Base-by-base conservation (phyloP, 2,113 vertebrate species). In the Geococcyx californianus region DNA sequence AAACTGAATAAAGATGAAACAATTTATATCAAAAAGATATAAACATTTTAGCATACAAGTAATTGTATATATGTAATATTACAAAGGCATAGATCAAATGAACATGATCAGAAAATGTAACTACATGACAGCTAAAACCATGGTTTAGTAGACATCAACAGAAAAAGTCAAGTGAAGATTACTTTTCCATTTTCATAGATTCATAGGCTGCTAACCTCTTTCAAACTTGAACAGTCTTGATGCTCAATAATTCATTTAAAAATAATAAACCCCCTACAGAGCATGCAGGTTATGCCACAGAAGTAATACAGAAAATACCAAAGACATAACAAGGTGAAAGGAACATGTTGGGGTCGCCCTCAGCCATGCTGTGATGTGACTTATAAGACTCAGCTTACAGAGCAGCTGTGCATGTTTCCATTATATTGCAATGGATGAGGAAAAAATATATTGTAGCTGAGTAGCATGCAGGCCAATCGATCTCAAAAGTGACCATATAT, bases 381-480 rank as follows among this genome's bases (percentile, higher is more conserved):
- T 94, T 95, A 74, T n/a, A 90, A 74, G 90, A 69, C 95, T 97
- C 97, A 74, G 84, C 52, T 94, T 87, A 96, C 89, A 86, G 84
- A 95, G 88, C 3, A 16, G 83, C 60, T 90, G 56, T 51, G 38
- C 69, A 78, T 87, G 75, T 96, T 97, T 91, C 85, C 96, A 95
- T 74, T 95, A 92, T 91, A 95, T 89, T 97, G 94, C 96, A 97
- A 98, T 97, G 96, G 69, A 96, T 95, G 97, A 95, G 97, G 91
- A 84, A 97, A 44, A 96, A 96, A 96, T 67, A 96, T n/a, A 97
- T 36, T 89, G 70, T 38, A 98, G 97, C 93, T 95, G 94, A 97
- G 91, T 52, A 96, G 89, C 98, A 98, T 98, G 98, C 98, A 98
- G 95, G 90, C 97, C 96, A 96, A 75, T 87, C 97, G 94, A 94